phyloP scores from a whole-genome alignment of 2,888 invertebrate genomes.

The Agrochola lychnidis region DNA sequence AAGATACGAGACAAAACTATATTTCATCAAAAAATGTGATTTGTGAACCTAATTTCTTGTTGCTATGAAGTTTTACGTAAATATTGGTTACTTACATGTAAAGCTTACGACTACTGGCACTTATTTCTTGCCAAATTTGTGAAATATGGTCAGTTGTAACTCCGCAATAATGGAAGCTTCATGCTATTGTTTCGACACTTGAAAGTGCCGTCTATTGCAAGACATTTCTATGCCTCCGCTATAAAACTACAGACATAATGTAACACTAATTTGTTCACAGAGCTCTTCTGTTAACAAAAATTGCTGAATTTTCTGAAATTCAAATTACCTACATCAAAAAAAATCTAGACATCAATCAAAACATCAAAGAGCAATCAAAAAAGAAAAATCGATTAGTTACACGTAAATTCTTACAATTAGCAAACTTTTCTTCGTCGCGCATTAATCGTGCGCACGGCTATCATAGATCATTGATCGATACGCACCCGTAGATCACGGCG shows the following conservation, averaged over 20 bases:
- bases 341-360: slow-evolving; percentile 3
- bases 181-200: slow-evolving; percentile 60
- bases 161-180: slow-evolving; percentile 49
- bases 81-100: slow-evolving; percentile 15
- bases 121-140: slow-evolving; percentile 56
- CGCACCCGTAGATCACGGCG: slow-evolving; percentile 76
- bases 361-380: background rate
- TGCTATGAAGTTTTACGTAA: background rate
- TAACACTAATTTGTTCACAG: background rate
- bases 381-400: slow-evolving; percentile 18
- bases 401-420: slow-evolving; percentile 4
- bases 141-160: slow-evolving; percentile 45
- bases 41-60: slow-evolving; percentile 10
- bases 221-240: slow-evolving; percentile 30
- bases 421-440: slow-evolving; percentile 44
- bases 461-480: slow-evolving; percentile 82
- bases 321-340: background rate
- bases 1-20: background rate
- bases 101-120: slow-evolving; percentile 40
- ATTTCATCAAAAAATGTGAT: background rate
- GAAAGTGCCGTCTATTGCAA: slow-evolving; percentile 52
- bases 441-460: slow-evolving; percentile 55
- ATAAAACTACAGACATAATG: slow-evolving; percentile 25
- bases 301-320: background rate
- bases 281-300: background rate